Conservation (phyloP, 1,140 invertebrate genomes). For the Penaeus japonicus region DNA sequence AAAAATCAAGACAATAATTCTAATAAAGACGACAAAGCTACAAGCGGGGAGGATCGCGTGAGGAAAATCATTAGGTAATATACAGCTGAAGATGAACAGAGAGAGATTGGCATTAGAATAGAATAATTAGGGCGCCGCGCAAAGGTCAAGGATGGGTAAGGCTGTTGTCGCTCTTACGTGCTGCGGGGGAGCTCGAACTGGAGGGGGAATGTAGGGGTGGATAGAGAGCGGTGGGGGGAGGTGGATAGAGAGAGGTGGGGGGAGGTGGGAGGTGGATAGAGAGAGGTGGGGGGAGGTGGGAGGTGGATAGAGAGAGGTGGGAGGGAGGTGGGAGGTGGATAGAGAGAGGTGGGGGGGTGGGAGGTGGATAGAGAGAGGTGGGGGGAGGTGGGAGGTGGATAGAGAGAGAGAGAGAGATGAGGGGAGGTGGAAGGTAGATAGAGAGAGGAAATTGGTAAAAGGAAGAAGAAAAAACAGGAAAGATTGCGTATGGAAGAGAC, state of each 20-base stretch:
- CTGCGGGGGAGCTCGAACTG: too few species aligned
- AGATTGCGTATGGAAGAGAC: too few species aligned
- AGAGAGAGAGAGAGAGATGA: background rate
- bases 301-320: background rate
- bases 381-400: background rate
- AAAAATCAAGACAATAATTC: too few species aligned
- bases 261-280: background rate
- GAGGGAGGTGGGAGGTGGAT: background rate
- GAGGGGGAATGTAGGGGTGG: background rate
- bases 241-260: background rate
- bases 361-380: background rate
- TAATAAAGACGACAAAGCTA: too few species aligned
- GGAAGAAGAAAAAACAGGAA: background rate
- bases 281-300: background rate
- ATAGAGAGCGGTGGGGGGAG: background rate
- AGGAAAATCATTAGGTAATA: too few species aligned
- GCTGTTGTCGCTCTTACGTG: too few species aligned
- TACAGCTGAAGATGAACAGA: too few species aligned
- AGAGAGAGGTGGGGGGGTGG: background rate
- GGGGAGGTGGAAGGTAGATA: background rate
- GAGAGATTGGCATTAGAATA: too few species aligned
- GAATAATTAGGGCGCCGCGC: too few species aligned
- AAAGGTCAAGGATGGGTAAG: too few species aligned
- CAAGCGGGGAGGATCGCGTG: too few species aligned
- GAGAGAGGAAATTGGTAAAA: background rate